A percentile compares a stretch with the other conserved stretches of the same genome.
phyloP scores from a whole-genome alignment of 2,888 invertebrate species.

The Venusia cambrica region DNA sequence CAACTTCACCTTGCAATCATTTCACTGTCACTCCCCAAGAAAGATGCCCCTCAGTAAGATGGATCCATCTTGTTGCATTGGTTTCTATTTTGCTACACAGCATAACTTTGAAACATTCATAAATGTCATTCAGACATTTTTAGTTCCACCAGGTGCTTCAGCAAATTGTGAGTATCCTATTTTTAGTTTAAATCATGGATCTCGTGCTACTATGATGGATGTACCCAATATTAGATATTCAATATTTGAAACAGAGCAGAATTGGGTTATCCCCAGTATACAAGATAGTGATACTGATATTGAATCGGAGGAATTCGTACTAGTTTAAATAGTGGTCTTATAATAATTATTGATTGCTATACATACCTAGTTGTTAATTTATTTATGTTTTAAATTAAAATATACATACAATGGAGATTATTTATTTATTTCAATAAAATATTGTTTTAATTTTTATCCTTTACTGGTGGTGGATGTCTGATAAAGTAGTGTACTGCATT shows the following conservation, averaged over 20 bases:
- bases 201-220: slow-evolving; percentile 81
- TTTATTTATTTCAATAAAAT: slow-evolving; percentile 12
- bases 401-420: slow-evolving; percentile 12
- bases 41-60: slow-evolving; percentile 92
- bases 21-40: slow-evolving; percentile 92
- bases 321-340: slow-evolving; percentile 56
- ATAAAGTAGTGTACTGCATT: slow-evolving; percentile 76
- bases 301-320: slow-evolving; percentile 88
- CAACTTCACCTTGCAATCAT: slow-evolving; percentile 88
- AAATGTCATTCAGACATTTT: slow-evolving; percentile 83
- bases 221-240: slow-evolving; percentile 79
- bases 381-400: slow-evolving; percentile 33
- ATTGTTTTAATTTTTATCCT: slow-evolving; percentile 55
- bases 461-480: slow-evolving; percentile 68
- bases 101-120: slow-evolving; percentile 89
- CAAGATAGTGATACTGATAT: slow-evolving; percentile 83
- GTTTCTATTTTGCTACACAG: slow-evolving; percentile 91
- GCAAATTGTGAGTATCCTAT: slow-evolving; percentile 87
- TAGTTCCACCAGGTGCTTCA: slow-evolving; percentile 67
- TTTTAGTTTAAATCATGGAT: slow-evolving; percentile 90
- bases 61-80: slow-evolving; percentile 96
- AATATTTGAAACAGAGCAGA: slow-evolving; percentile 76
- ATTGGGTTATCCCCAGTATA: slow-evolving; percentile 68
- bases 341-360: slow-evolving; percentile 19
- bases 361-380: slow-evolving; percentile 20